Percentiles rank a stretch among this genome's conserved stretches.
phyloP scores from a whole-genome alignment of 2,113 vertebrate genomes.

The Caracal caracal region DNA sequence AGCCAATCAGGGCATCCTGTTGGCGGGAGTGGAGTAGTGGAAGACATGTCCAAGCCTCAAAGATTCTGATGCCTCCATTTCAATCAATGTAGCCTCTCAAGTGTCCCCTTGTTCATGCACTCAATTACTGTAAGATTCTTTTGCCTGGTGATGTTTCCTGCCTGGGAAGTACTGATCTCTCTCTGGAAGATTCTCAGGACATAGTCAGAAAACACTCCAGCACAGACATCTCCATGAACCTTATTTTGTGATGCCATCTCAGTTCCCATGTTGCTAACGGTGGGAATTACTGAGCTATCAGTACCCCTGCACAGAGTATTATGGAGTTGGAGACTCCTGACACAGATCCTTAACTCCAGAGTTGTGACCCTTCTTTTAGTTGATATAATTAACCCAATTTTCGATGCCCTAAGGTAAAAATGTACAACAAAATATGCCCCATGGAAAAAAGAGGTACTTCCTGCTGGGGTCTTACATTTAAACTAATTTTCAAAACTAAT shows the following conservation, averaged over 20 bases:
- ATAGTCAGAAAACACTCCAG: background rate
- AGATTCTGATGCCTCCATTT: background rate
- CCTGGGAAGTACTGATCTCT: background rate
- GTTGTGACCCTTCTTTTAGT: background rate
- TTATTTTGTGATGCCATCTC: background rate
- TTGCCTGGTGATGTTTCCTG: background rate
- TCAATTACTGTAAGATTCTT: background rate
- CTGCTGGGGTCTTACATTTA: background rate
- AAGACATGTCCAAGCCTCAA: accelerated
- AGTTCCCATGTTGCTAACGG: background rate
- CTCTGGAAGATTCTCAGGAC: background rate
- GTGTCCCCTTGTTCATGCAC: background rate
- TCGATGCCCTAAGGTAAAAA: background rate
- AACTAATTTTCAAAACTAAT: slow-evolving; percentile 12
- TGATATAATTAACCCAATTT: background rate
- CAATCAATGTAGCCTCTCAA: background rate
- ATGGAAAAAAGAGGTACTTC: background rate
- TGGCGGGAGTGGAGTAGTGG: background rate
- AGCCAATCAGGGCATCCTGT: background rate
- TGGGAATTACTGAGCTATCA: background rate
- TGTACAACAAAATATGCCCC: background rate
- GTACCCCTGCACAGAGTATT: background rate
- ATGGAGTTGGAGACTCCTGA: background rate
- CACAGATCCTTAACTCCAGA: background rate
- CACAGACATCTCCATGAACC: background rate